Evolutionary conservation across 2,113 vertebrate genomes (phyloP).

Genomic region (Anarhynchus alexandrinus): DNA sequence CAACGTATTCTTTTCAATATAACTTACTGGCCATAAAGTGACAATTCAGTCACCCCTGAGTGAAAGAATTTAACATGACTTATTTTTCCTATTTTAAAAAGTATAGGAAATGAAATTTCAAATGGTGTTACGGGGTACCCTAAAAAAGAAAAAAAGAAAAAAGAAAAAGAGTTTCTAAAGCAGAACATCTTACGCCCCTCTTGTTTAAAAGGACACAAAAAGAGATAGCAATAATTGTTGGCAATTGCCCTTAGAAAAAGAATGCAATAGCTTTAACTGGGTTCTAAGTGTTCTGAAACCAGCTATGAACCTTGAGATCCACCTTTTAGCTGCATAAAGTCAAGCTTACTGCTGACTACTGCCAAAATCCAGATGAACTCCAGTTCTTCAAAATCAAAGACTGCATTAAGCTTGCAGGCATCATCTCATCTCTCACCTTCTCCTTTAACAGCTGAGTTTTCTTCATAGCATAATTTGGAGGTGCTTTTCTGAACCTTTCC

Average conservation of each 20-base stretch:
- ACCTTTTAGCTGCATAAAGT: not conserved
- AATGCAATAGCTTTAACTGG: not conserved
- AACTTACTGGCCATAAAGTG: not conserved
- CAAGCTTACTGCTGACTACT: not conserved
- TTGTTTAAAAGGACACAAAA: not conserved
- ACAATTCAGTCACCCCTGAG: not conserved
- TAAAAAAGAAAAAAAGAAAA: not conserved
- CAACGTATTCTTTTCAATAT: not conserved
- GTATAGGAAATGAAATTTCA: not conserved
- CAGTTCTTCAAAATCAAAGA: not conserved
- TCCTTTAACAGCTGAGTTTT: constrained; percentile 97
- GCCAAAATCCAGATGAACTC: not conserved
- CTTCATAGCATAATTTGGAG: constrained; percentile 98
- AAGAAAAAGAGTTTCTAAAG: not conserved
- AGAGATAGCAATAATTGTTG: not conserved
- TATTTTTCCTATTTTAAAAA: not conserved
- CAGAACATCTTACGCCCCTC: not conserved
- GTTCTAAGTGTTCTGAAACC: not conserved
- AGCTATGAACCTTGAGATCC: not conserved
- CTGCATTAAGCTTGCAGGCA: not conserved
- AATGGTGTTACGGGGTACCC: not conserved
- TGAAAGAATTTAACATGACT: not conserved
- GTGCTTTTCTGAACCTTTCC: constrained; percentile 95
- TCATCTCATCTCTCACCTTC: constrained; percentile 80
- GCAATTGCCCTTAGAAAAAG: not conserved